Conservation (phyloP, 2,113 vertebrate species). For the Gallinago paraguaiae region DNA sequence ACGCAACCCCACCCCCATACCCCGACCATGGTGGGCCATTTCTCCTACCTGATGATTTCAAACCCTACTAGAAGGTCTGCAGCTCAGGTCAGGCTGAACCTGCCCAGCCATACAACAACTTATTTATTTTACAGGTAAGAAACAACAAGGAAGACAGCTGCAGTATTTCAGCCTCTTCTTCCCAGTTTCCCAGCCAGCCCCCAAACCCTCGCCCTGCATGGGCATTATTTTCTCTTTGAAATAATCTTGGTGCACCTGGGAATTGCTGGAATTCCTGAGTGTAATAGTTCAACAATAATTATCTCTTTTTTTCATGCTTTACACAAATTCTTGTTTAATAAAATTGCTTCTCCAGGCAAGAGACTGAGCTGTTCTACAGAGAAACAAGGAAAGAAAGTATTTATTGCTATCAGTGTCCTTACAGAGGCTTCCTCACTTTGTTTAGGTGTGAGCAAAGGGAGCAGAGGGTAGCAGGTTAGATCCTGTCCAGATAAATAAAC, state of each 20-base stretch:
- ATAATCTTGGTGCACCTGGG: background rate
- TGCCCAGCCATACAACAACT: background rate
- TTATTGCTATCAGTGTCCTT: background rate
- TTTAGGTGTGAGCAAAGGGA: background rate
- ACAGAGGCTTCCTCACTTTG: background rate
- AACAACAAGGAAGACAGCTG: background rate
- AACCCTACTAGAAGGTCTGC: background rate
- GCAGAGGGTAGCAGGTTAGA: background rate
- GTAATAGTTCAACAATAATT: background rate
- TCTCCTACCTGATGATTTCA: background rate
- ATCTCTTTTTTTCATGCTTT: background rate
- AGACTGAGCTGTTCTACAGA: background rate
- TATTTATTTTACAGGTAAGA: background rate
- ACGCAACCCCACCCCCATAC: fast-evolving
- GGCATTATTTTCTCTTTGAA: background rate
- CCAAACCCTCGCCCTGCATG: background rate
- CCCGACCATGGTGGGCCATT: background rate
- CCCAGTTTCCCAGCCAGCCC: background rate
- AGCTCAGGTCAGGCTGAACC: background rate
- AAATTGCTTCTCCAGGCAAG: background rate
- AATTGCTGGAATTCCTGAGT: background rate
- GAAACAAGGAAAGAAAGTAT: background rate
- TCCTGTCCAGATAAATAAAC: background rate
- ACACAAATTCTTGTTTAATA: background rate
- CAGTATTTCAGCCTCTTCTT: background rate